These are phyloP conservation scores for Siniperca obscura DNA, from an alignment of 2,797 vertebrate genomes.

Conservation along the genomic window DNA sequence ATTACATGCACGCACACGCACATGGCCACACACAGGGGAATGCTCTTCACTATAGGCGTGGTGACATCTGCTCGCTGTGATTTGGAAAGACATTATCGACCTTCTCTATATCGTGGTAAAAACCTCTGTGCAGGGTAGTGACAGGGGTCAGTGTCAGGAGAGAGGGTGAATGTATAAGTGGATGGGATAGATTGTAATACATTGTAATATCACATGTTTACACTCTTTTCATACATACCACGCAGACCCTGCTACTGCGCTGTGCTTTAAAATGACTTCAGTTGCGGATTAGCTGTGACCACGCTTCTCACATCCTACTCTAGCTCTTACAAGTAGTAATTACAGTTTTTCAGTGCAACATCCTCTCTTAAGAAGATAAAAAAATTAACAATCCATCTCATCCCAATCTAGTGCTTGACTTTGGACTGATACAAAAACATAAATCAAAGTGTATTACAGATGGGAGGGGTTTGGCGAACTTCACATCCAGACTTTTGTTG, in stretches of 20 bases:
- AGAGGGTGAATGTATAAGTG: slow-evolving; percentile 65
- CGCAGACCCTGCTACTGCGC: not conserved
- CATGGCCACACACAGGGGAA: slow-evolving; percentile 30
- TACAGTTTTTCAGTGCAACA: slow-evolving; percentile 54
- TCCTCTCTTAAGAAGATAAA: slow-evolving; percentile 63
- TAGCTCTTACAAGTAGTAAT: slow-evolving; percentile 64
- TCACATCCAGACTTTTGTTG: slow-evolving; percentile 84
- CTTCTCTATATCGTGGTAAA: slow-evolving; percentile 50
- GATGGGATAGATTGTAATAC: slow-evolving; percentile 49
- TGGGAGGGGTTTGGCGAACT: slow-evolving; percentile 67
- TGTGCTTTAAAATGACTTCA: slow-evolving; percentile 17
- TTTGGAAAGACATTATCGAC: slow-evolving; percentile 72
- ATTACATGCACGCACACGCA: not conserved
- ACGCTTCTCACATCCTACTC: slow-evolving; percentile 20
- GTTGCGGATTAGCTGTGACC: slow-evolving; percentile 46
- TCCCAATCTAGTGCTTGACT: slow-evolving; percentile 68
- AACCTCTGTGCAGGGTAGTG: slow-evolving; percentile 45
- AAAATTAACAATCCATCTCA: slow-evolving; percentile 53
- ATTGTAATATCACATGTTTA: slow-evolving; percentile 46
- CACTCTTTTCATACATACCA: slow-evolving; percentile 14
- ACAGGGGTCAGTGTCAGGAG: slow-evolving; percentile 66
- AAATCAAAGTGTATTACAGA: slow-evolving; percentile 72
- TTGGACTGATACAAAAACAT: slow-evolving; percentile 69
- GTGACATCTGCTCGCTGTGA: slow-evolving; percentile 61
- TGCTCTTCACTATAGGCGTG: slow-evolving; percentile 51